Conservation (phyloP, 2,797 vertebrate genomes). For the Sebastes minor region DNA sequence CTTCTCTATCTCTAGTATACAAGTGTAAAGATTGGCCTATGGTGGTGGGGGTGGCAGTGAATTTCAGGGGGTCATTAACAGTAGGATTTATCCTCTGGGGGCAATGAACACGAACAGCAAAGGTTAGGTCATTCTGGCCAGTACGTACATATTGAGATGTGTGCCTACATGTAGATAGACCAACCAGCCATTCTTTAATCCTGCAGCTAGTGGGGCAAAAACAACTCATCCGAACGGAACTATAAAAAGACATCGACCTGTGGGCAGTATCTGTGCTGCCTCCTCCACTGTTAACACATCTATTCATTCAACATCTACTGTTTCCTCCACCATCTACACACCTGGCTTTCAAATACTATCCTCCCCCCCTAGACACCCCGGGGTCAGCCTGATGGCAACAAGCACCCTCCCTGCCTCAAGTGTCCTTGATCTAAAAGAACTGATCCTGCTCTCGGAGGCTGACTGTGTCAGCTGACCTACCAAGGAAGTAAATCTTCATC, state of each 20-base stretch:
- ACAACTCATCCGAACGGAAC: neutral
- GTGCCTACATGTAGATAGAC: neutral
- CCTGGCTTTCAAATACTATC: neutral
- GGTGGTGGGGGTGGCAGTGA: neutral
- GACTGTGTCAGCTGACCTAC: neutral
- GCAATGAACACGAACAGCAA: neutral
- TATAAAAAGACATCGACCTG: neutral
- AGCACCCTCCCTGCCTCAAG: neutral
- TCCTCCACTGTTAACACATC: neutral
- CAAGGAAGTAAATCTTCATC: neutral
- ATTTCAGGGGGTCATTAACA: neutral
- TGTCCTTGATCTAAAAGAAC: slow-evolving; percentile 19
- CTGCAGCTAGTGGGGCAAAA: neutral
- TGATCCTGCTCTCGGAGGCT: neutral
- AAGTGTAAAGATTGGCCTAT: neutral
- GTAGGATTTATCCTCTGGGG: neutral
- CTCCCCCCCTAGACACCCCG: neutral
- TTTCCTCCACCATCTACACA: neutral
- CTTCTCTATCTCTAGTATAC: neutral
- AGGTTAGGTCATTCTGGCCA: neutral
- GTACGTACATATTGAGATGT: neutral
- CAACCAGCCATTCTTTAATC: neutral
- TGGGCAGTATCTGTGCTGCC: neutral
- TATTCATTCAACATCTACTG: neutral
- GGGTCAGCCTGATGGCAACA: neutral